Evolutionary conservation across 2,113 vertebrate species (phyloP).

Genomic region (Myrmophylax atrothorax): DNA sequence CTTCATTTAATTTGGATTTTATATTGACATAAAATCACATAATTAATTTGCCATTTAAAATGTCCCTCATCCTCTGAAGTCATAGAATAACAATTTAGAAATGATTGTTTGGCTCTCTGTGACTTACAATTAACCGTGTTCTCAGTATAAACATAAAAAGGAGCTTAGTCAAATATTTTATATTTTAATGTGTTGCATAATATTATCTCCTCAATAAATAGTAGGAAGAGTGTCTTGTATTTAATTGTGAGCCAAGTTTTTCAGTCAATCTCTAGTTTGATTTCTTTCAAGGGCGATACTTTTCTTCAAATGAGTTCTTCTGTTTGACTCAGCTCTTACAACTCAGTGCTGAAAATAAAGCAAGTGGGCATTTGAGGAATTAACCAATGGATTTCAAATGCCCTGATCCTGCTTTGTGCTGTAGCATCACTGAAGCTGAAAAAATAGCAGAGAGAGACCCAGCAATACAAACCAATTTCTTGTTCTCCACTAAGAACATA

Average conservation of each 20-base stretch:
- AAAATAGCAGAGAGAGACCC: not conserved
- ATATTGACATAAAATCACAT: conserved; percentile 22
- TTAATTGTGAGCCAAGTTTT: not conserved
- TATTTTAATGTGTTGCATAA: not conserved
- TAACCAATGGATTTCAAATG: not conserved
- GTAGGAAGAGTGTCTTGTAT: not conserved
- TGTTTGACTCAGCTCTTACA: not conserved
- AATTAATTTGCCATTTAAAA: conserved; percentile 40
- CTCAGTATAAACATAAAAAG: not conserved
- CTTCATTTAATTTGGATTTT: conserved; percentile 31
- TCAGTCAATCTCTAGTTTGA: not conserved
- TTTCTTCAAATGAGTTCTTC: not conserved
- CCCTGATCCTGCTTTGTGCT: not conserved
- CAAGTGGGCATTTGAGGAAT: not conserved
- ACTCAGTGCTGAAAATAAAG: not conserved
- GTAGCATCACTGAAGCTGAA: not conserved
- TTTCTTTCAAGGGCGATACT: not conserved
- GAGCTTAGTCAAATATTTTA: not conserved
- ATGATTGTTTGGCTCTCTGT: not conserved
- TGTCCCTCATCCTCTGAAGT: not conserved
- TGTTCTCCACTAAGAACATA: not conserved
- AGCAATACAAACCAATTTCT: not conserved
- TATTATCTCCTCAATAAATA: not conserved
- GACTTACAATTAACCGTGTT: not conserved
- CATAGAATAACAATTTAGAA: not conserved